phyloP scores from a whole-genome alignment of 2,888 invertebrate genomes.

The Fissipunctia ypsillon region DNA sequence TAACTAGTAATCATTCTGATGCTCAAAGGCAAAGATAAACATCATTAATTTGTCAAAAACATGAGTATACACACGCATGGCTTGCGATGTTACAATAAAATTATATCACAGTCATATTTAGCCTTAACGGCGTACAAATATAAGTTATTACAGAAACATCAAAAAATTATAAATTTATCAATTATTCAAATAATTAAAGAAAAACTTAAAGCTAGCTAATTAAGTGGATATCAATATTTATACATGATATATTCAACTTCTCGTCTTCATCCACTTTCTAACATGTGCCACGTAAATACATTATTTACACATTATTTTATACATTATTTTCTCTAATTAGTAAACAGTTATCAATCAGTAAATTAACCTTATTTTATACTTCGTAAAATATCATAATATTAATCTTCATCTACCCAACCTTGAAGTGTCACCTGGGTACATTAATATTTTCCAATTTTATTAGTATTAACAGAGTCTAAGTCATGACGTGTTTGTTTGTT shows the following conservation, averaged over 20 bases:
- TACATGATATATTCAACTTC: too few species aligned
- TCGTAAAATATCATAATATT: neutral
- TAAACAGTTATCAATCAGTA: neutral
- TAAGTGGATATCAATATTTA: neutral
- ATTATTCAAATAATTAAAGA: too few species aligned
- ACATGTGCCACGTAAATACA: neutral
- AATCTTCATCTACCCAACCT: slow-evolving; percentile 16
- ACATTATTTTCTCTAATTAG: neutral
- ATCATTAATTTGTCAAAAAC: too few species aligned
- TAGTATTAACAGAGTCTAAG: slow-evolving; percentile 9
- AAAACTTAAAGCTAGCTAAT: neutral
- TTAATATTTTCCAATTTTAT: slow-evolving; percentile 17
- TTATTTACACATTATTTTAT: too few species aligned
- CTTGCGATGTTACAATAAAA: too few species aligned
- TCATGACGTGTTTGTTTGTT: slow-evolving; percentile 23
- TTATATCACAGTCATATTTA: too few species aligned
- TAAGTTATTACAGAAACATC: too few species aligned
- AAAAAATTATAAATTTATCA: too few species aligned
- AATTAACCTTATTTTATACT: neutral
- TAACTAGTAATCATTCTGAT: neutral
- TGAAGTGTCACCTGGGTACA: slow-evolving; percentile 15
- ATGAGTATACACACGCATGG: too few species aligned
- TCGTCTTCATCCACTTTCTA: neutral
- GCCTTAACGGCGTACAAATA: too few species aligned
- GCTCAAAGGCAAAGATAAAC: too few species aligned